Percentiles rank a stretch among this genome's conserved stretches.
Conservation (phyloP, 2,113 vertebrate genomes). For the Aphyosemion australe region DNA sequence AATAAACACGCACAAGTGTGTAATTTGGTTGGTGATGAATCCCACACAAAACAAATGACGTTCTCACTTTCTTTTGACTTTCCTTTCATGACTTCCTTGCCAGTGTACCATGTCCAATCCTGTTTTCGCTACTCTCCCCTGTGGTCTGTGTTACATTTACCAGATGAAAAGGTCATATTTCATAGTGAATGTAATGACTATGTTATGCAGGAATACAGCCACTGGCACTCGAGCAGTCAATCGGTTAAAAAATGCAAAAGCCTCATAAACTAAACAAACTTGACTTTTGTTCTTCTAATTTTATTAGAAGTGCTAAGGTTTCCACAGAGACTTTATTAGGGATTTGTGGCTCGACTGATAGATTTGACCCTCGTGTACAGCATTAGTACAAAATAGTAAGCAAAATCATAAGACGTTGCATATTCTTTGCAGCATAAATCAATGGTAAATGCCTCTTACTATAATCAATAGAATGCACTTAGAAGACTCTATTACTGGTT, state of each 20-base stretch:
- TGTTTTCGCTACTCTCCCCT: slow-evolving; percentile 35
- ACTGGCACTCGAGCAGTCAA: slow-evolving; percentile 15
- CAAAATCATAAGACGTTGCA: neutral
- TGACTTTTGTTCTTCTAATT: neutral
- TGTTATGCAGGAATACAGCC: slow-evolving; percentile 49
- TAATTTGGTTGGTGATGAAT: slow-evolving; percentile 49
- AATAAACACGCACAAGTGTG: slow-evolving; percentile 24
- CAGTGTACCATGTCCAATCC: slow-evolving; percentile 30
- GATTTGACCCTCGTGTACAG: neutral
- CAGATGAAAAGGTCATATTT: slow-evolving; percentile 67
- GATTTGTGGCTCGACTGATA: neutral
- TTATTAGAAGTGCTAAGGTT: neutral
- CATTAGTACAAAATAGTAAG: neutral
- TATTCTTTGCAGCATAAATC: neutral
- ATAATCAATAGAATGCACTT: slow-evolving; percentile 44
- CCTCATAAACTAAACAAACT: slow-evolving; percentile 3
- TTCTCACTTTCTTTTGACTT: slow-evolving; percentile 16
- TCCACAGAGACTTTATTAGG: neutral
- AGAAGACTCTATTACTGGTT: slow-evolving; percentile 19
- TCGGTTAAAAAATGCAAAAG: slow-evolving; percentile 18
- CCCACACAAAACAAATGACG: slow-evolving; percentile 46
- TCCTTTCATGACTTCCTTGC: slow-evolving; percentile 24
- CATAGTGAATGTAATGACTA: slow-evolving; percentile 56
- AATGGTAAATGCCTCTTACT: slow-evolving; percentile 14
- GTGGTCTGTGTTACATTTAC: slow-evolving; percentile 64